Evolutionary conservation across 2,888 invertebrate species (phyloP).

Genomic region (Diaperis boleti): DNA sequence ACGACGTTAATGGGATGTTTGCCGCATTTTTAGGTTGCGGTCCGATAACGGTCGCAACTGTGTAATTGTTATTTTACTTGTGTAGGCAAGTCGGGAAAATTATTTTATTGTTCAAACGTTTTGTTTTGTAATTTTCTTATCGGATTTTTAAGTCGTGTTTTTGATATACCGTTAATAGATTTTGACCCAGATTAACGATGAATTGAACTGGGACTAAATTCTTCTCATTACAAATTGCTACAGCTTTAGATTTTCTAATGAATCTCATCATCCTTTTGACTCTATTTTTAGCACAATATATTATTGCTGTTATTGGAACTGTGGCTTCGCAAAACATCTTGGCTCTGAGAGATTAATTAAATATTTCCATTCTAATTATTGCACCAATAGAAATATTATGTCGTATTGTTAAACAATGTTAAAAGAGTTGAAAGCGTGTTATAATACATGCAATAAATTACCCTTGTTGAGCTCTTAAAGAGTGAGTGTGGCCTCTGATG

Average conservation of each 20-base stretch:
- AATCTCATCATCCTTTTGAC: neutral
- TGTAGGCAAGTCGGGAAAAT: neutral
- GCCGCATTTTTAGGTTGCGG: conserved; percentile 38
- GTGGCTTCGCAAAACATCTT: neutral
- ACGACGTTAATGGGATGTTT: no score
- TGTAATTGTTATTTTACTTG: conserved; percentile 32
- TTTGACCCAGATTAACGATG: conserved; percentile 30
- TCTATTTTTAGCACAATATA: neutral
- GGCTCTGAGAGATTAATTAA: conserved; percentile 8
- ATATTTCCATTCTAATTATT: conserved; percentile 9
- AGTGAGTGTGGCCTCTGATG: no score
- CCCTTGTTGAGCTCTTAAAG: no score
- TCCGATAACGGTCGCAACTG: conserved; percentile 35
- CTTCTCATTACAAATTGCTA: conserved; percentile 10
- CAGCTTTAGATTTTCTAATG: conserved; percentile 17
- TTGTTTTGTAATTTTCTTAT: conserved; percentile 1
- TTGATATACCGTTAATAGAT: conserved; percentile 30
- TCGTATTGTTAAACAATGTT: no score
- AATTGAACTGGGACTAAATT: conserved; percentile 12
- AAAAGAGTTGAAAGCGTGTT: neutral
- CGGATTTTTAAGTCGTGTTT: conserved; percentile 10
- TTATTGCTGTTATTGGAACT: neutral
- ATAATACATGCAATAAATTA: no score
- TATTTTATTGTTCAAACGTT: neutral
- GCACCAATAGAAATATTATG: neutral